Evolutionary conservation across 2,113 vertebrate genomes (phyloP), one percentile per base, ranked within the genome.

Genomic region (Eclectus roratus): DNA sequence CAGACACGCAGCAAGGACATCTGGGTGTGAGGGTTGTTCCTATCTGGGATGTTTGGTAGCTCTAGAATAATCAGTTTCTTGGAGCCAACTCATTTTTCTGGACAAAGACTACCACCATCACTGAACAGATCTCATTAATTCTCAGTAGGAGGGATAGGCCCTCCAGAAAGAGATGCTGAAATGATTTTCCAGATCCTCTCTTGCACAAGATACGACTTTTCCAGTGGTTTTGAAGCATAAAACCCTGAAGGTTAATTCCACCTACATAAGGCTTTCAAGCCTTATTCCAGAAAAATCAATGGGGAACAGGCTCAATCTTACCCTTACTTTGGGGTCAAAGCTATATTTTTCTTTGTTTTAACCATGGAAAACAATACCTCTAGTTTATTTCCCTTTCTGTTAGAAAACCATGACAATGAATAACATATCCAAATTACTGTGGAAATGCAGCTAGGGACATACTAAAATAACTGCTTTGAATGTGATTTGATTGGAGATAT

Each of bases 401-500:
- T 74, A 83, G 46, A 74, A 95, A 93, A 81, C n/a, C 81, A 50
- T 89, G 56, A 35, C 14, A 58, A 89, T 95, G 93, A 96, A 91
- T 94, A 89, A 79, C 2, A 0, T 81, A 70, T 55, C 53, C 93
- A 91, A 93, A 93, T 95, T 93, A 72, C 89, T 64, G 89, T 7
- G 17, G 83, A 88, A 92, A 91, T 85, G 56, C 73, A 76, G 44
- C 69, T 73, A 94, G 73, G 56, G 68, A 77, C 74, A 16, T 66
- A 35, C 70, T 80, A 55, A 78, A 96, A 93, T 66, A 95, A 91
- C 80, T 85, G 47, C 73, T 92, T 61, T 92, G 82, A 95, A 94
- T 94, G 83, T 83, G 81, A 70, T 84, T 85, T 96, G 92, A 88
- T 92, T 91, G 68, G 94, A 93, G 88, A 82, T 74, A 78, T 28